Percentiles rank a stretch among this genome's conserved stretches.
phyloP scores from a whole-genome alignment of 2,888 invertebrate genomes.

The Drosophila rellima region DNA sequence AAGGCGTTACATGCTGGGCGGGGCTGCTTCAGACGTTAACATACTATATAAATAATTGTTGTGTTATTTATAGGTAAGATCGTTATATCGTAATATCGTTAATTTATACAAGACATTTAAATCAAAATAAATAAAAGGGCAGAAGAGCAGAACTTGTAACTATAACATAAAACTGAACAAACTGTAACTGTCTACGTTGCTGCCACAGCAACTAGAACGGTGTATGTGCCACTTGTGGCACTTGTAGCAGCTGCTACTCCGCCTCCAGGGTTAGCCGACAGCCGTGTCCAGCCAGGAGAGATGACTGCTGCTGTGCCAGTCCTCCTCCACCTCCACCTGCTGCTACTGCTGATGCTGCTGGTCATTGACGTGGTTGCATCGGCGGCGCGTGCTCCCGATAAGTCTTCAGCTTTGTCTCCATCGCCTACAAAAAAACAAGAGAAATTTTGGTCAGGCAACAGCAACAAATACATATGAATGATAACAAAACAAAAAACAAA shows the following conservation, averaged over 20 bases:
- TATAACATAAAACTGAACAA: conserved; percentile 55
- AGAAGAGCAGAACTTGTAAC: conserved; percentile 48
- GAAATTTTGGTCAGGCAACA: conserved; percentile 3
- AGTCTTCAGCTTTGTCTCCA: conserved; percentile 86
- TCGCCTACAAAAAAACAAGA: conserved; percentile 77
- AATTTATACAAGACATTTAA: conserved; percentile 69
- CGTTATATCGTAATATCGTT: conserved; percentile 41
- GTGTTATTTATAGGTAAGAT: conserved; percentile 40
- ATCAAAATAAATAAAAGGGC: conserved; percentile 62
- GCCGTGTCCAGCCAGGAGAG: conserved; percentile 25
- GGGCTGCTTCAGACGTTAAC: conserved; percentile 37
- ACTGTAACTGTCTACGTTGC: conserved; percentile 32
- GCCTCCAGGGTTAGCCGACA: conserved; percentile 40
- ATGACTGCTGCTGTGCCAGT: conserved; percentile 22
- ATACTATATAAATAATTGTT: conserved; percentile 44
- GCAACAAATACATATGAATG: background rate
- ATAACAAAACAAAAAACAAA: conserved; percentile 36
- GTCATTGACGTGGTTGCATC: conserved; percentile 85
- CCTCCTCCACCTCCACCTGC: background rate
- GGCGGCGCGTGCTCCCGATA: conserved; percentile 84
- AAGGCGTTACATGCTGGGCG: conserved; percentile 54
- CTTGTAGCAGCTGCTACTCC: conserved; percentile 38
- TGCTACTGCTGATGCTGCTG: conserved; percentile 51
- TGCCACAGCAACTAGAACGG: conserved; percentile 30
- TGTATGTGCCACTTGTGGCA: conserved; percentile 27